These are phyloP conservation scores for Metacarcinus magister DNA, from an alignment of 2,888 invertebrate species.

Conservation along the genomic window DNA sequence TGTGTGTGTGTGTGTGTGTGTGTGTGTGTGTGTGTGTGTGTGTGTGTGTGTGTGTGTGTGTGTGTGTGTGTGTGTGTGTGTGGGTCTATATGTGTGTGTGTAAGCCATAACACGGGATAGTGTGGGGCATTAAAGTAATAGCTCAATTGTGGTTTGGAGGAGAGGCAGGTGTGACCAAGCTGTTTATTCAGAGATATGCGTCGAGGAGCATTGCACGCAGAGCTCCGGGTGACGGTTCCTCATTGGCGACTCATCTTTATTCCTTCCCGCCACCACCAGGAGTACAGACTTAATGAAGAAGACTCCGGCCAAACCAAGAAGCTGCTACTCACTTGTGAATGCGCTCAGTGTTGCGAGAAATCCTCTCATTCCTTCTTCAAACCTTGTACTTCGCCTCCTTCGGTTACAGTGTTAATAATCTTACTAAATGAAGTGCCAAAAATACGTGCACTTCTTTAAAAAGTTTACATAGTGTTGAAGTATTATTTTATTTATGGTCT, in stretches of 20 bases:
- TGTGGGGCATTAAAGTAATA: conserved; percentile 61
- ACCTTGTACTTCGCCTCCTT: neutral
- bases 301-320: conserved; percentile 26
- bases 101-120: neutral
- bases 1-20: neutral
- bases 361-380: neutral
- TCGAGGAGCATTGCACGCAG: neutral
- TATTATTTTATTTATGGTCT: neutral
- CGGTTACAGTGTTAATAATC: neutral
- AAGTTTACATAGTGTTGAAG: neutral
- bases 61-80: neutral
- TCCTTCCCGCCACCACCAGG: conserved; percentile 29
- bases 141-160: conserved; percentile 59
- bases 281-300: conserved; percentile 51
- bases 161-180: conserved; percentile 31
- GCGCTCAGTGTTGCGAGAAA: conserved; percentile 22
- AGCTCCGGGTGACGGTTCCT: conserved; percentile 8
- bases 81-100: neutral
- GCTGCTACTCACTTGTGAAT: neutral
- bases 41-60: neutral
- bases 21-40: conserved; percentile 40
- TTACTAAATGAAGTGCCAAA: neutral
- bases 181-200: conserved; percentile 53
- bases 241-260: conserved; percentile 46
- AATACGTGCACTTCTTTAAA: neutral